These are phyloP conservation scores for Sarcophaga rosellei DNA, from an alignment of 2,888 invertebrate species.

Conservation along the genomic window DNA sequence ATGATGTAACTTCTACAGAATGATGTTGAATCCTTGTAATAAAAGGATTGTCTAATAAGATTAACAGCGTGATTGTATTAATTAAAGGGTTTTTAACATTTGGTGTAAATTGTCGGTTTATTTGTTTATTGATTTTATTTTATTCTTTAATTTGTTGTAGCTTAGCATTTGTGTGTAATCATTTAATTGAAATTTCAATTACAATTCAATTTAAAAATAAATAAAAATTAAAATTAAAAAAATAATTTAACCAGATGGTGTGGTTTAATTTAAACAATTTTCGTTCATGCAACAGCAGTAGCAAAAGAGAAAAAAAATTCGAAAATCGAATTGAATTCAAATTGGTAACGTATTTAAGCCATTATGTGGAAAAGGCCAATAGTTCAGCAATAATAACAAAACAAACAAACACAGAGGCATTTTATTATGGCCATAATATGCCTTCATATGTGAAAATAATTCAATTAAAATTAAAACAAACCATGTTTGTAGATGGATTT, in stretches of 20 bases:
- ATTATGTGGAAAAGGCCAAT: slow-evolving; percentile 13
- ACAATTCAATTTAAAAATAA: slow-evolving; percentile 18
- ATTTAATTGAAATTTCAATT: slow-evolving; percentile 19
- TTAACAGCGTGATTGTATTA: too few species aligned
- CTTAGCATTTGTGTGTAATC: too few species aligned
- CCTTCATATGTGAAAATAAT: slow-evolving; percentile 14
- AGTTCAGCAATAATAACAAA: slow-evolving; percentile 7
- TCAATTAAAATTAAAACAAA: slow-evolving; percentile 45
- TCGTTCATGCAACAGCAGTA: background rate
- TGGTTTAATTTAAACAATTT: slow-evolving; percentile 17
- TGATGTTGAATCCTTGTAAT: too few species aligned
- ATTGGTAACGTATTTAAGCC: background rate
- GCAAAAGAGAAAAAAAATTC: background rate
- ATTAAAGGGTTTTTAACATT: too few species aligned
- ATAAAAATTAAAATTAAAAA: background rate
- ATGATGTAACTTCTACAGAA: too few species aligned
- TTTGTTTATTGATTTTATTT: too few species aligned
- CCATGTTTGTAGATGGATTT: slow-evolving; percentile 18
- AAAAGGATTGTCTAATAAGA: too few species aligned
- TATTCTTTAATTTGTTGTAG: too few species aligned
- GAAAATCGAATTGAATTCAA: slow-evolving; percentile 20
- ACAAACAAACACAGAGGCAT: background rate
- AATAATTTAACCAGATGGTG: slow-evolving; percentile 13
- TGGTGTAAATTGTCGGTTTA: too few species aligned
- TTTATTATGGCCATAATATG: background rate